A percentile compares a stretch with the other conserved stretches of the same genome.
Evolutionary conservation across 2,888 invertebrate genomes (phyloP).

Genomic region (Hypsopygia costalis): DNA sequence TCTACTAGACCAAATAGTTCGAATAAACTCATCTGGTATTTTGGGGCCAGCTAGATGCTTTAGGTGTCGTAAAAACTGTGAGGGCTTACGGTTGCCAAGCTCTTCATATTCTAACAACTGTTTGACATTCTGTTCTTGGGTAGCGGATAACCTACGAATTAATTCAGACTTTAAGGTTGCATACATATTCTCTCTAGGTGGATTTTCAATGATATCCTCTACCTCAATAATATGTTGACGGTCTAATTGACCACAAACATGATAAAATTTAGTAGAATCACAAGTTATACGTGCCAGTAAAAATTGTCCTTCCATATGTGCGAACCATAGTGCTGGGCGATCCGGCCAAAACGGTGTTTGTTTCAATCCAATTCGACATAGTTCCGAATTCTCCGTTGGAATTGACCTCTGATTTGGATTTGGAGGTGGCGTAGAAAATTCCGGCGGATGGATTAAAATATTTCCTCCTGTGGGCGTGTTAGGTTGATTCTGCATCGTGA

Average conservation of each 20-base stretch:
- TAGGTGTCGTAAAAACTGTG: slow-evolving; percentile 20
- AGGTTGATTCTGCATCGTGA: no score
- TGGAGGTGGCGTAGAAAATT: no score
- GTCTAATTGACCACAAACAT: background rate
- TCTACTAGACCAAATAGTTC: slow-evolving; percentile 17
- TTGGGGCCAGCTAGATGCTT: slow-evolving; percentile 16
- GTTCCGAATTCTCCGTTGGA: background rate
- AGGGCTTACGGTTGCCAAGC: slow-evolving; percentile 20
- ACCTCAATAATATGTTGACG: background rate
- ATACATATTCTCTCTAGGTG: background rate
- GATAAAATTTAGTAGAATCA: background rate
- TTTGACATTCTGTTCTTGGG: slow-evolving; percentile 18
- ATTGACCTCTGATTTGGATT: no score
- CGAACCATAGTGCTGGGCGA: slow-evolving; percentile 1
- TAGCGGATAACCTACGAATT: slow-evolving; percentile 12
- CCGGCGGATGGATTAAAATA: no score
- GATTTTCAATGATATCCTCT: background rate
- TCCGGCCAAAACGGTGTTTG: slow-evolving; percentile 1
- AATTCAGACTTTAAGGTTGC: background rate
- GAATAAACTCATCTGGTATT: slow-evolving; percentile 15
- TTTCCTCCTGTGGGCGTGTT: no score
- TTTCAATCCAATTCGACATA: background rate
- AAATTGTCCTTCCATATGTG: background rate
- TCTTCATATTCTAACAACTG: slow-evolving; percentile 22
- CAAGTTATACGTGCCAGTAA: background rate